Conservation (phyloP, 2,888 invertebrate genomes). For the Bellardia pandia region DNA sequence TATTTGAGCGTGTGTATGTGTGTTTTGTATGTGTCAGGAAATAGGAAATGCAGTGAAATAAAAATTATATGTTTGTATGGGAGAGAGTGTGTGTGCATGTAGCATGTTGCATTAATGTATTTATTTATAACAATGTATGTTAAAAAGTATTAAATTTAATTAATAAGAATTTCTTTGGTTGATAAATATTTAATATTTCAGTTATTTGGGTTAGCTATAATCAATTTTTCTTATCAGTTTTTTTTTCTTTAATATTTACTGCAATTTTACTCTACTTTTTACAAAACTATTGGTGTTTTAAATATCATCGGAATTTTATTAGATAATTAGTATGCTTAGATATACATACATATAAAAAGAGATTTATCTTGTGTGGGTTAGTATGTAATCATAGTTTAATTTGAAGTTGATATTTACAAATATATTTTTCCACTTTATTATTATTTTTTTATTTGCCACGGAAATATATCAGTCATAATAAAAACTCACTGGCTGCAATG, state of each 20-base stretch:
- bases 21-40: conserved; percentile 3
- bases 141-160: conserved; percentile 6
- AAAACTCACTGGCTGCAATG: neutral
- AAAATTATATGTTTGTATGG: neutral
- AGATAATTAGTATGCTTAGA: too few species aligned
- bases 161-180: conserved; percentile 7
- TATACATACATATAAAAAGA: too few species aligned
- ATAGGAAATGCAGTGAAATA: conserved; percentile 58
- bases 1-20: neutral
- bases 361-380: too few species aligned
- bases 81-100: neutral
- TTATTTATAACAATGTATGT: neutral
- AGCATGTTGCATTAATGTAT: neutral
- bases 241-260: too few species aligned
- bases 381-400: too few species aligned
- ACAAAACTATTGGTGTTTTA: too few species aligned
- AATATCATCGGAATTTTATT: too few species aligned
- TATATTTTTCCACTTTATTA: neutral
- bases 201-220: neutral
- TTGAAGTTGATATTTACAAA: neutral
- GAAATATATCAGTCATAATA: neutral
- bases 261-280: too few species aligned
- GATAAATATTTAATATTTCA: too few species aligned
- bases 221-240: too few species aligned
- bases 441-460: neutral